A percentile compares a stretch with the other conserved stretches of the same genome.
These are phyloP conservation scores for Gopherus flavomarginatus DNA, from an alignment of 2,113 vertebrate genomes.

Conservation along the genomic window DNA sequence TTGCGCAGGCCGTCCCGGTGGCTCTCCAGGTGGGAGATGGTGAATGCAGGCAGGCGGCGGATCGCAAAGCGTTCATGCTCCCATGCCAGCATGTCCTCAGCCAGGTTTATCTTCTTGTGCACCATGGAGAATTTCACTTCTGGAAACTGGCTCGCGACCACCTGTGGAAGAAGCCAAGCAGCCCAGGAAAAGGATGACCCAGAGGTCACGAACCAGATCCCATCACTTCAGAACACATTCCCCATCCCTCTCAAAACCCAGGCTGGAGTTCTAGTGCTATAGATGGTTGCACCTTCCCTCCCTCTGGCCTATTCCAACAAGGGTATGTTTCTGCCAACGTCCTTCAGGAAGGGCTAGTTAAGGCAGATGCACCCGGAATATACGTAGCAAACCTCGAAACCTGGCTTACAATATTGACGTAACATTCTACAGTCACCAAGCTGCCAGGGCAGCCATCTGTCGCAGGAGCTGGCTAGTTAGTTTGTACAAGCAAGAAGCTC, in stretches of 20 bases:
- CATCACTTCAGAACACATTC: not conserved
- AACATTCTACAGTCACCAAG: not conserved
- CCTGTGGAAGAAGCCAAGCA: constrained; percentile 72
- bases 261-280: not conserved
- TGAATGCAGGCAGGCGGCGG: constrained; percentile 95
- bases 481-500: not conserved
- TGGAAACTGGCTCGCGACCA: constrained; percentile 87
- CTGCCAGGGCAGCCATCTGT: not conserved
- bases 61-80: constrained; percentile 98
- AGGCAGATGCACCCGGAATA: not conserved
- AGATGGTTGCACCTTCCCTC: not conserved
- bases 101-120: constrained; percentile 99
- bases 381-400: not conserved
- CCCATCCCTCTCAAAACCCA: not conserved
- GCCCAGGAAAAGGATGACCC: not conserved
- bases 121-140: constrained; percentile 97
- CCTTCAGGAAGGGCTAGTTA: not conserved
- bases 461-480: not conserved
- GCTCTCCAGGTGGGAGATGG: constrained; percentile 93
- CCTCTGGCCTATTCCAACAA: not conserved
- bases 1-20: constrained; percentile 91
- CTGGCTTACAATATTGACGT: not conserved
- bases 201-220: not conserved
- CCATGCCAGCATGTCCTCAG: constrained; percentile 96
- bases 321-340: not conserved